phyloP scores from a whole-genome alignment of 2,888 invertebrate genomes.

The Noctua comes region DNA sequence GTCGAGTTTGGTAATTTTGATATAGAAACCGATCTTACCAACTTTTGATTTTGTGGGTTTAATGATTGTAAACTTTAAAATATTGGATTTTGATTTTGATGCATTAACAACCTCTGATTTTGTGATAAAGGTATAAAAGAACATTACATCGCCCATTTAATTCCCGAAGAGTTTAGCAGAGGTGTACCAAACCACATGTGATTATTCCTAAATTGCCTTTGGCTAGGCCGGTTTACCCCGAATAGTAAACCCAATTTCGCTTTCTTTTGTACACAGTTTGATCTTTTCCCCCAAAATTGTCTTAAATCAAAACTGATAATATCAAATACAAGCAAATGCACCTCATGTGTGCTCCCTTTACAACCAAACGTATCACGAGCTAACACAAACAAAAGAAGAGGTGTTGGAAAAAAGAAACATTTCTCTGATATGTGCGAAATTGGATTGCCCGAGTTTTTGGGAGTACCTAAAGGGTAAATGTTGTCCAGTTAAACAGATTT shows the following conservation, averaged over 20 bases:
- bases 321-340: slow-evolving; percentile 16
- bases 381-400: slow-evolving; percentile 41
- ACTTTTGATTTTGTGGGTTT: background rate
- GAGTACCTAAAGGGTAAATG: slow-evolving; percentile 26
- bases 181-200: background rate
- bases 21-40: background rate
- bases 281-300: background rate
- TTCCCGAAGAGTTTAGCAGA: background rate
- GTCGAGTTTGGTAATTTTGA: background rate
- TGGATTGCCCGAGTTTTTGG: slow-evolving; percentile 47
- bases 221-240: too few species aligned
- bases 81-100: background rate
- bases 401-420: slow-evolving; percentile 40
- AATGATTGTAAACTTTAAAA: background rate
- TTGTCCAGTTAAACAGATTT: slow-evolving; percentile 57
- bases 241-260: background rate
- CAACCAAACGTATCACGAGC: slow-evolving; percentile 26
- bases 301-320: background rate
- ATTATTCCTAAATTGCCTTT: too few species aligned
- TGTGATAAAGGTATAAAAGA: background rate
- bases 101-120: background rate
- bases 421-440: slow-evolving; percentile 53
- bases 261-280: background rate
- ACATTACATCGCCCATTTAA: background rate
- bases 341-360: slow-evolving; percentile 15